Evolutionary conservation across 2,113 vertebrate genomes (phyloP).

Genomic region (Albula goreensis): DNA sequence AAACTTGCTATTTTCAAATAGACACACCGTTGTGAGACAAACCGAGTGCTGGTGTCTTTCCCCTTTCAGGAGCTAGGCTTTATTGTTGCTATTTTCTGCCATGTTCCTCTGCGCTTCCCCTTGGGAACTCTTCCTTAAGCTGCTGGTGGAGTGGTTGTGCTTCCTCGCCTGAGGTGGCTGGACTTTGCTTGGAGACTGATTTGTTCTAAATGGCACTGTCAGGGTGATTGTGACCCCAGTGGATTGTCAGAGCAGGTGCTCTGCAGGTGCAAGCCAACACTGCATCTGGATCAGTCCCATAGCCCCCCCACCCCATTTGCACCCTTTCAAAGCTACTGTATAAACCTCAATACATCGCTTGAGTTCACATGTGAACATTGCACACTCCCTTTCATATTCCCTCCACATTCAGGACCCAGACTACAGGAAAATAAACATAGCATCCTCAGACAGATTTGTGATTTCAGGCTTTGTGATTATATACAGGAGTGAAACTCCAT

Average conservation of each 20-base stretch:
- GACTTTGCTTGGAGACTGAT: constrained; percentile 44
- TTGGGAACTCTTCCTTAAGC: constrained; percentile 46
- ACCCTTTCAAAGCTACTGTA: too few relatives aligned
- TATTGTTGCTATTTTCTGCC: constrained; percentile 48
- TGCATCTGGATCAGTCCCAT: constrained; percentile 16
- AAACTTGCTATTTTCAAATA: constrained; percentile 3
- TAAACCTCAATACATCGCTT: too few relatives aligned
- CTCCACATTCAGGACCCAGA: too few relatives aligned
- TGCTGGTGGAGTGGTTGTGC: constrained; percentile 42
- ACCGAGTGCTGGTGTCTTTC: constrained; percentile 27
- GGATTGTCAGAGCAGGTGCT: constrained; percentile 46
- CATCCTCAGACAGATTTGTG: too few relatives aligned
- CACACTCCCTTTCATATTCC: too few relatives aligned
- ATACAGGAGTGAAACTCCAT: too few relatives aligned
- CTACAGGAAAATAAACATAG: too few relatives aligned
- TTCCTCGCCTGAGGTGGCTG: constrained; percentile 56
- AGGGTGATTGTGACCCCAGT: constrained; percentile 38
- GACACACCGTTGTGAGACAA: constrained; percentile 7
- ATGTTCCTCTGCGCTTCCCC: constrained; percentile 36
- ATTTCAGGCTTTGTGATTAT: too few relatives aligned
- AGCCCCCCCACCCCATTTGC: background rate
- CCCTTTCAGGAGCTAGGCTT: constrained; percentile 28
- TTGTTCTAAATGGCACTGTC: constrained; percentile 44
- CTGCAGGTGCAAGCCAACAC: constrained; percentile 48
- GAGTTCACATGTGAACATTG: too few relatives aligned